Conservation (phyloP, 2,888 invertebrate species). For the Ennomos quercinarius region DNA sequence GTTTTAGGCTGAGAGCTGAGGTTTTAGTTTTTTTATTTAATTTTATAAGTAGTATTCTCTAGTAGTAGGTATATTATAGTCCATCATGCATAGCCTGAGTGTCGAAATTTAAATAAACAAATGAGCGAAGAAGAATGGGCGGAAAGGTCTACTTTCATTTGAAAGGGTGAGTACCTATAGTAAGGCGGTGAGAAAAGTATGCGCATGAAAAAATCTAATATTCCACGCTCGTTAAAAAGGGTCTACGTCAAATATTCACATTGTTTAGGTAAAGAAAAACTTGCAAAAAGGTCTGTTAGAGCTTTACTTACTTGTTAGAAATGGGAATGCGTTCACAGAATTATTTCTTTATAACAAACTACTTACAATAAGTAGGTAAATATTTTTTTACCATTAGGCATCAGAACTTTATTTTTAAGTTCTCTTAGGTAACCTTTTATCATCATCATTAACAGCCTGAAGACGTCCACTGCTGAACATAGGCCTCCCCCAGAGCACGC, state of each 20-base stretch:
- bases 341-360: constrained; percentile 3
- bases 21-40: too few species aligned
- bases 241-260: constrained; percentile 64
- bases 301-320: constrained; percentile 24
- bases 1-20: too few species aligned
- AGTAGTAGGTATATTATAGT: too few species aligned
- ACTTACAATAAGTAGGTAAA: background rate
- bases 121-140: constrained; percentile 1
- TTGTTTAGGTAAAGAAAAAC: constrained; percentile 53
- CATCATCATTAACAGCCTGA: too few species aligned
- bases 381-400: too few species aligned
- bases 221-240: constrained; percentile 58
- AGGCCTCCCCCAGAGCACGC: too few species aligned
- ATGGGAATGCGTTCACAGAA: constrained; percentile 5
- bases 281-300: constrained; percentile 39
- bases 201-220: constrained; percentile 56
- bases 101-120: background rate
- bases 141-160: constrained; percentile 24
- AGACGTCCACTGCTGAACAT: too few species aligned
- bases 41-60: too few species aligned
- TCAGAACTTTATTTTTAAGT: too few species aligned
- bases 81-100: too few species aligned
- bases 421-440: too few species aligned
- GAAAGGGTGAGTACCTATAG: constrained; percentile 17
- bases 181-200: constrained; percentile 27